Percentiles rank a stretch among this genome's conserved stretches.
Evolutionary conservation across 2,888 invertebrate species (phyloP).

Genomic region (Athetis lepigone): DNA sequence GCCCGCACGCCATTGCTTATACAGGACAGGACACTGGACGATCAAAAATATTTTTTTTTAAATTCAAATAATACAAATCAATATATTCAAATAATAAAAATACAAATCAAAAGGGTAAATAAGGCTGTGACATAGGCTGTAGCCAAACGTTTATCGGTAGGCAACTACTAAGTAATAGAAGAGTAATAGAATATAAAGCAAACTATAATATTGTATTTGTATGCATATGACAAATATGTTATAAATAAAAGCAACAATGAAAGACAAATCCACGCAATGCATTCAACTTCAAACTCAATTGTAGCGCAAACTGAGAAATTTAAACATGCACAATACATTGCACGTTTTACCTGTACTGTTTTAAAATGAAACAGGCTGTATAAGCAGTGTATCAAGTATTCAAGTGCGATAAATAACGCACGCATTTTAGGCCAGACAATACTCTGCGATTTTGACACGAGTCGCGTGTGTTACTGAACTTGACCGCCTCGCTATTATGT

Average conservation of each 20-base stretch:
- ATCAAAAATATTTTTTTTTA: no score
- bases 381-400: conserved; percentile 22
- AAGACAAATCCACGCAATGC: conserved; percentile 9
- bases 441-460: conserved; percentile 41
- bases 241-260: conserved; percentile 3
- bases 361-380: conserved; percentile 1
- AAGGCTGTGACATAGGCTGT: no score
- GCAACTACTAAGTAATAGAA: no score
- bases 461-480: conserved; percentile 60
- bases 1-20: no score
- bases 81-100: no score
- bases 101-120: no score
- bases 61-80: no score
- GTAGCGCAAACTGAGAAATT: conserved; percentile 35
- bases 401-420: conserved; percentile 19
- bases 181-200: no score
- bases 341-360: conserved; percentile 24
- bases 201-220: no score
- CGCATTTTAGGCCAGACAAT: conserved; percentile 30
- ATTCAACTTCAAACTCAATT: conserved; percentile 20
- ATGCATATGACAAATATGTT: not conserved
- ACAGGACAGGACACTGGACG: no score
- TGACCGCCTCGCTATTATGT: conserved; percentile 59
- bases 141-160: no score
- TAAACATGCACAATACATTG: conserved; percentile 19